Percentiles rank a stretch among this genome's conserved stretches.
Conservation (phyloP, 2,113 vertebrate species). For the Heterotis niloticus region DNA sequence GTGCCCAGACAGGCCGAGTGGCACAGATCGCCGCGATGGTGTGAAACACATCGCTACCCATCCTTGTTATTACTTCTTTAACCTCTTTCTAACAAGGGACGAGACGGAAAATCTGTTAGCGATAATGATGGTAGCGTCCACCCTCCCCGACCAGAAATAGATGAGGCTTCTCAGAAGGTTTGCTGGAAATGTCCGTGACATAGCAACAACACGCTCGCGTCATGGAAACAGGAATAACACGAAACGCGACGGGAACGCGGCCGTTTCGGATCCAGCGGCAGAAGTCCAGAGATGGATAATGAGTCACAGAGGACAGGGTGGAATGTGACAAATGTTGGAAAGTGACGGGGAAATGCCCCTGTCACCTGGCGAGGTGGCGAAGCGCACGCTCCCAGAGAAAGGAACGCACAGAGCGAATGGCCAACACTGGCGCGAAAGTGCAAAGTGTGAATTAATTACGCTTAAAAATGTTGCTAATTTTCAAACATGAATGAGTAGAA, state of each 20-base stretch:
- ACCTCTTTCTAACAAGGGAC: slow-evolving; percentile 1
- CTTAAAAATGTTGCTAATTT: too few relatives aligned
- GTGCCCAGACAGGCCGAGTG: slow-evolving; percentile 4
- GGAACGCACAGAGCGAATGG: neutral
- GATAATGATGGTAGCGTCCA: neutral
- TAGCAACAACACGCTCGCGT: neutral
- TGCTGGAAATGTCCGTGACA: neutral
- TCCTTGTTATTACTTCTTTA: neutral
- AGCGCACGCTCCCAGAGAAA: neutral
- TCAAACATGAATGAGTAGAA: too few relatives aligned
- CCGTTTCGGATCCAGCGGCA: neutral
- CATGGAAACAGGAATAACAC: neutral
- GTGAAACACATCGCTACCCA: neutral
- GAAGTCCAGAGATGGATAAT: neutral
- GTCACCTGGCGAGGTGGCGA: neutral
- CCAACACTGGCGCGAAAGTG: neutral
- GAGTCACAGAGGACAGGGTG: neutral
- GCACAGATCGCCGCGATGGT: slow-evolving; percentile 1
- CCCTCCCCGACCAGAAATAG: too few relatives aligned
- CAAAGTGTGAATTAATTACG: too few relatives aligned
- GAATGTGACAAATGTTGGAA: neutral
- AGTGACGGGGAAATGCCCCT: neutral
- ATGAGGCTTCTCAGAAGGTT: neutral
- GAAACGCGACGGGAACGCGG: neutral
- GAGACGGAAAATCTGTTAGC: neutral